Conservation (phyloP, 2,113 vertebrate species). For the Actinemys pallida region DNA sequence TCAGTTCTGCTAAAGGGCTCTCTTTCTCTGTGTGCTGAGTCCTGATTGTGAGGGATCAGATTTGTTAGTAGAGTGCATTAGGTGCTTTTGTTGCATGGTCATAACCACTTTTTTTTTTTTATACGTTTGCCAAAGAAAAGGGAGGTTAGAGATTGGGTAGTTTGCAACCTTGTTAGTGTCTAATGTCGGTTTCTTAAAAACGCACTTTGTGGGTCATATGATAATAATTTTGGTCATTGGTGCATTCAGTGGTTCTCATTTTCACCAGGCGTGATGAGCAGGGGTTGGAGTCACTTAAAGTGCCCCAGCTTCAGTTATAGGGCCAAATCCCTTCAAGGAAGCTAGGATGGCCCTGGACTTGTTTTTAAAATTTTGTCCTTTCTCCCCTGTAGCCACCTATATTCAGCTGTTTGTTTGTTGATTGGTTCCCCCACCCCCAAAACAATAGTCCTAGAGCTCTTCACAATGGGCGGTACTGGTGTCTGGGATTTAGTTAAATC, state of each 20-base stretch:
- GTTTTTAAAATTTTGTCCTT: neutral
- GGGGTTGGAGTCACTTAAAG: neutral
- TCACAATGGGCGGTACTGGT: fast-evolving
- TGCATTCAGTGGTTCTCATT: neutral
- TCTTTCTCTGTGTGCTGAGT: fast-evolving
- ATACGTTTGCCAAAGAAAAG: neutral
- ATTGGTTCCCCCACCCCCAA: too few relatives aligned
- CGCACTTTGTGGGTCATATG: neutral
- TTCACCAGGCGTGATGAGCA: neutral
- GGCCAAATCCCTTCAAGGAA: neutral
- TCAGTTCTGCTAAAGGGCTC: neutral
- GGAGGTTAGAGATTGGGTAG: neutral
- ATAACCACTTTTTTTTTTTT: neutral
- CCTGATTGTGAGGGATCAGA: constrained; percentile 5
- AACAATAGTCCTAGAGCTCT: neutral
- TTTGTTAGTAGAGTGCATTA: neutral
- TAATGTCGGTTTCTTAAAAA: neutral
- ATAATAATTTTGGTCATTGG: neutral
- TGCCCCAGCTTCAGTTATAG: neutral
- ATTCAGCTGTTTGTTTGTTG: neutral
- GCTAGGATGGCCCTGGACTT: fast-evolving
- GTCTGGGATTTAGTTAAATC: neutral
- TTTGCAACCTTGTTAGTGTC: neutral
- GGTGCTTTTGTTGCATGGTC: neutral
- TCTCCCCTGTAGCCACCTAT: fast-evolving